Conservation (phyloP, 1,140 invertebrate species). For the roundworm (Caenorhabditis elegans) region DNA sequence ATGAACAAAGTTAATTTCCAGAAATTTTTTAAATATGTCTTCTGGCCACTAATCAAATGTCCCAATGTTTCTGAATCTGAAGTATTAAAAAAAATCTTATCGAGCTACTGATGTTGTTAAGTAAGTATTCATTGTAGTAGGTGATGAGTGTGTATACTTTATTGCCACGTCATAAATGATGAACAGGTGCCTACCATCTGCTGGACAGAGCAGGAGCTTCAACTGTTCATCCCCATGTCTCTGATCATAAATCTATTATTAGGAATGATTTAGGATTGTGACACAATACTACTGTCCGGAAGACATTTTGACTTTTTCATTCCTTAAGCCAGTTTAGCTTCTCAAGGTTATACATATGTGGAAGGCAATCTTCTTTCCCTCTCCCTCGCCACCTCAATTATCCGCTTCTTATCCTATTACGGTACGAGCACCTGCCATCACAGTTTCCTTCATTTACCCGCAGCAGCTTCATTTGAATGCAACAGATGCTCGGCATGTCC, state of each 20-base stretch:
- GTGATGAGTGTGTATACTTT: background rate
- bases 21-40: no score
- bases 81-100: no score
- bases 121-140: background rate
- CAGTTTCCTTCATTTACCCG: background rate
- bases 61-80: no score
- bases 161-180: background rate
- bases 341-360: background rate
- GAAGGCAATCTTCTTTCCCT: background rate
- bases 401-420: constrained; percentile 15
- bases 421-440: constrained; percentile 15
- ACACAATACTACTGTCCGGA: no score
- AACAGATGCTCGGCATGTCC: constrained; percentile 21
- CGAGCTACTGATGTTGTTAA: no score
- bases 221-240: no score
- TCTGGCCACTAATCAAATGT: no score
- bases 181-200: background rate
- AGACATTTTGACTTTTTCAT: no score
- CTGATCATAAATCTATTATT: background rate
- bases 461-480: constrained; percentile 2
- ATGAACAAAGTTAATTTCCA: no score
- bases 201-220: background rate
- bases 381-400: background rate
- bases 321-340: background rate
- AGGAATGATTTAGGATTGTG: background rate